These are phyloP conservation scores for Patiria pectinifera DNA, from an alignment of 53 echinoderm and acorn worm species.

Conservation along the genomic window DNA sequence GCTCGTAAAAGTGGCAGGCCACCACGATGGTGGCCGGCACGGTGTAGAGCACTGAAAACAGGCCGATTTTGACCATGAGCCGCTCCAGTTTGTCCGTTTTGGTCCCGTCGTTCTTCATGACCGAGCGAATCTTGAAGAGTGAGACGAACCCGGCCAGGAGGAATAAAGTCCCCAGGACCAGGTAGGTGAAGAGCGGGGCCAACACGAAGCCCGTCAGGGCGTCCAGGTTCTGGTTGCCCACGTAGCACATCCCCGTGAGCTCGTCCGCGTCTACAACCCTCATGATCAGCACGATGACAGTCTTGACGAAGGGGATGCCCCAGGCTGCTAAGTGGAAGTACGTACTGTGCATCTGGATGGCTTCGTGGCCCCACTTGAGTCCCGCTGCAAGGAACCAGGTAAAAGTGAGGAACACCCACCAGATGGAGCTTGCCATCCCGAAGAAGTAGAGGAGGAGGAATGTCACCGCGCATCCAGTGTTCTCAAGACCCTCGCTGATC, in stretches of 20 bases:
- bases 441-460: conserved; percentile 95
- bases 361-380: conserved; percentile 99
- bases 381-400: conserved; percentile 99
- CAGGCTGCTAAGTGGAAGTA: conserved; percentile 97
- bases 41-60: conserved; percentile 96
- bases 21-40: conserved; percentile 97
- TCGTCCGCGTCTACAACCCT: conserved; percentile 99
- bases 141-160: conserved; percentile 95
- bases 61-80: conserved; percentile 98
- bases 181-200: conserved; percentile 94
- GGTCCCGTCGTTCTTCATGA: conserved; percentile 98
- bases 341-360: conserved; percentile 95
- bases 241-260: conserved; percentile 97
- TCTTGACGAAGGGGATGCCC: conserved; percentile 98
- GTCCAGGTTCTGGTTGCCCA: conserved; percentile 89
- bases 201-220: conserved; percentile 96
- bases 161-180: conserved; percentile 89
- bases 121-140: conserved; percentile 94
- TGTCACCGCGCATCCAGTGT: conserved; percentile 96
- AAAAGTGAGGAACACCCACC: conserved; percentile 98
- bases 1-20: conserved; percentile 95
- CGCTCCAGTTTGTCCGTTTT: conserved; percentile 98
- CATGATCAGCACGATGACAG: conserved; percentile 95
- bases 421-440: conserved; percentile 98
- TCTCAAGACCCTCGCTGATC: conserved; percentile 91